Conservation (phyloP, 1,140 invertebrate genomes). For the Dendroctonus valens region DNA sequence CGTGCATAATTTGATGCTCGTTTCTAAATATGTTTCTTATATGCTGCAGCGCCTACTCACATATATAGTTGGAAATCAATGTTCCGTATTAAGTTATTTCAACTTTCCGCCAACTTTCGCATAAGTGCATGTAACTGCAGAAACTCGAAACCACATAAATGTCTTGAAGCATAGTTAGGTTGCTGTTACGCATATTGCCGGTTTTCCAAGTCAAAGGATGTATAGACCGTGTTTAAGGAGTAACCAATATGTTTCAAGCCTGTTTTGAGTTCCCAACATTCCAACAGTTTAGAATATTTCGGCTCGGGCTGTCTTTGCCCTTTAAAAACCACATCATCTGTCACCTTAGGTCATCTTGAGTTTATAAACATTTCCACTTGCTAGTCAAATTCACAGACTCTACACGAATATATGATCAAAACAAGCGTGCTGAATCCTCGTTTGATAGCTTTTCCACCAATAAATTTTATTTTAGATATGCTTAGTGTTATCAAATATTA, state of each 20-base stretch:
- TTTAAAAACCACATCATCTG: no score
- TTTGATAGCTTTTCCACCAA: not conserved
- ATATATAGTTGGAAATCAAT: conserved; percentile 10
- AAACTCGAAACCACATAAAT: conserved; percentile 29
- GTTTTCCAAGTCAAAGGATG: conserved; percentile 25
- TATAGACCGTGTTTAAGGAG: conserved; percentile 2
- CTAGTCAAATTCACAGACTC: not conserved
- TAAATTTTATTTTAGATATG: no score
- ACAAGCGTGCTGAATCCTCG: not conserved
- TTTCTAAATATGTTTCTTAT: no score
- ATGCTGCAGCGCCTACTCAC: not conserved
- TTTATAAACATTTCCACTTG: not conserved
- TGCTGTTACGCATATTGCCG: conserved; percentile 23
- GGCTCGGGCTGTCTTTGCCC: no score
- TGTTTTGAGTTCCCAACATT: not conserved
- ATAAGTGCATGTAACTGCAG: conserved; percentile 30
- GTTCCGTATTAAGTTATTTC: conserved; percentile 18
- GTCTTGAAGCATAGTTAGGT: conserved; percentile 29
- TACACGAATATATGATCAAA: not conserved
- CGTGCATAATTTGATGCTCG: no score
- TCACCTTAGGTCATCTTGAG: not conserved
- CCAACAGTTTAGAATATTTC: conserved; percentile 2
- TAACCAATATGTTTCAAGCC: not conserved
- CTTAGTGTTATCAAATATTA: no score
- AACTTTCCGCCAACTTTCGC: conserved; percentile 11